phyloP scores from a whole-genome alignment of 92 coral and sea anemone genomes.

The Paragorgia papillata region DNA sequence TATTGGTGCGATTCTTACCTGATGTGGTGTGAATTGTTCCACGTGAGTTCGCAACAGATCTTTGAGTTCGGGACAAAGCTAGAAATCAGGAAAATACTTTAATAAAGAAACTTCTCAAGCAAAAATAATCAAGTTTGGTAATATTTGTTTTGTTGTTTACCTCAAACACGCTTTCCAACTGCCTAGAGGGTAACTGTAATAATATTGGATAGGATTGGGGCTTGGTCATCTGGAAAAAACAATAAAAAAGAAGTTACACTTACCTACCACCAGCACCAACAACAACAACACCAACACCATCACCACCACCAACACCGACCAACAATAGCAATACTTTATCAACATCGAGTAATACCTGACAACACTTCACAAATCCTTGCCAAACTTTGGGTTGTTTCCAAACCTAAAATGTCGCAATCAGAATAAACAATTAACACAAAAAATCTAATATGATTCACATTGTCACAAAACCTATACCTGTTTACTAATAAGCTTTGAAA shows the following conservation, averaged over 20 bases:
- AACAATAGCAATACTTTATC: background rate
- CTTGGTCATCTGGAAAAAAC: conserved; percentile 84
- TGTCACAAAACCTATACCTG: too few species aligned
- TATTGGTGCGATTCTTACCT: too few species aligned
- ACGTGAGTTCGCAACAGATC: conserved; percentile 93
- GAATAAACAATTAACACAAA: background rate
- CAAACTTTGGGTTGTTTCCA: conserved; percentile 99
- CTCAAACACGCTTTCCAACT: conserved; percentile 98
- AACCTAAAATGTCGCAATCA: conserved; percentile 58
- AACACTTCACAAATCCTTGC: conserved; percentile 99
- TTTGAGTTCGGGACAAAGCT: conserved; percentile 96
- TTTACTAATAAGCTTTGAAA: conserved; percentile 94
- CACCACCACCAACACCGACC: background rate
- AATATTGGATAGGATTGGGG: conserved; percentile 98
- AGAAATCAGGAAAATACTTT: background rate
- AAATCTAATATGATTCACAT: background rate
- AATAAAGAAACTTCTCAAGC: background rate
- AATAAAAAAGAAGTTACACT: background rate
- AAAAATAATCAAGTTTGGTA: too few species aligned
- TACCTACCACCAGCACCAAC: too few species aligned
- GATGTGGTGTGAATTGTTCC: conserved; percentile 98
- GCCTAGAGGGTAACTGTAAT: conserved; percentile 93
- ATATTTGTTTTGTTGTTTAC: too few species aligned
- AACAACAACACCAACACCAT: background rate
- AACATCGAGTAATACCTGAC: conserved; percentile 70